A percentile compares a stretch with the other conserved stretches of the same genome.
These are phyloP conservation scores for Dolichallabes microphthalmus DNA, from an alignment of 2,113 vertebrate genomes.

Conservation along the genomic window DNA sequence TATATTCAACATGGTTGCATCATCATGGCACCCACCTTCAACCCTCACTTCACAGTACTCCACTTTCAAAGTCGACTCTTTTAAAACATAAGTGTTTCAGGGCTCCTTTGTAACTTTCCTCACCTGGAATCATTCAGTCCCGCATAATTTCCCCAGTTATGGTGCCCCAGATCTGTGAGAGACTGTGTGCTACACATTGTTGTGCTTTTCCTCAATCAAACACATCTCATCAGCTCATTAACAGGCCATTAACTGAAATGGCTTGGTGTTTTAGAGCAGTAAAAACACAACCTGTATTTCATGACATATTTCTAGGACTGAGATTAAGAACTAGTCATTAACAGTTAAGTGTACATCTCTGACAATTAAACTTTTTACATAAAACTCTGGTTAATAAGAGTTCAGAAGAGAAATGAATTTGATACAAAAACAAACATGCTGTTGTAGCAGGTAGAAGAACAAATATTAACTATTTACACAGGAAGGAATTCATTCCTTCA, in stretches of 20 bases:
- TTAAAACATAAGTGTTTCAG: background rate
- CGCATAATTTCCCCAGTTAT: background rate
- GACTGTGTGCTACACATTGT: background rate
- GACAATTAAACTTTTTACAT: background rate
- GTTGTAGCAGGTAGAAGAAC: background rate
- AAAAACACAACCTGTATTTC: background rate
- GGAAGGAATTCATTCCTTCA: background rate
- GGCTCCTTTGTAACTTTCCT: background rate
- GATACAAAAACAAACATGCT: background rate
- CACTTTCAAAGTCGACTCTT: background rate
- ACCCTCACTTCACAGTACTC: background rate
- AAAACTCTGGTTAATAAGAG: background rate
- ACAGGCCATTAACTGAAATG: background rate
- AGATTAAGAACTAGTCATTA: background rate
- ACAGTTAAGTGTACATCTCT: background rate
- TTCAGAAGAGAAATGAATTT: background rate
- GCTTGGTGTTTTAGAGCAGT: background rate
- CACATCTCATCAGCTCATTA: background rate
- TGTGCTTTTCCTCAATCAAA: background rate
- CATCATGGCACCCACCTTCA: background rate
- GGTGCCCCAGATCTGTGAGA: background rate
- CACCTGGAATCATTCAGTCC: conserved; percentile 15
- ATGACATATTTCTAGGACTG: background rate
- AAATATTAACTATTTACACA: background rate
- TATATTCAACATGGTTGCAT: background rate